Conservation (phyloP, 2,888 invertebrate species). For the Lycocerus yunnanus region DNA sequence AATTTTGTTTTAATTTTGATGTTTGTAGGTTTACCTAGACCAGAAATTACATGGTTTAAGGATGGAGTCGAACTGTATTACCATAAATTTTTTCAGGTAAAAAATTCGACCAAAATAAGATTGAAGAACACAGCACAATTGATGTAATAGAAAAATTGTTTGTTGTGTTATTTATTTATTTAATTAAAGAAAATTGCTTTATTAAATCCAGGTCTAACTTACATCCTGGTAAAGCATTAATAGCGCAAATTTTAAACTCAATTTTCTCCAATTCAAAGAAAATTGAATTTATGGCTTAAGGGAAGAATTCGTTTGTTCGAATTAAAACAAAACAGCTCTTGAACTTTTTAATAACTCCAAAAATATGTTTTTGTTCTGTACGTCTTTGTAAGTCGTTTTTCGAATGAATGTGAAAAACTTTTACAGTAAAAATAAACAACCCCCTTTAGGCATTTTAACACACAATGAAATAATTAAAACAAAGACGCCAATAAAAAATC, state of each 20-base stretch:
- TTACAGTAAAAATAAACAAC: too few species aligned
- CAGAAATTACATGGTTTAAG: slow-evolving; percentile 78
- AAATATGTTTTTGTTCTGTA: too few species aligned
- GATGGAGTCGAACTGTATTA: slow-evolving; percentile 76
- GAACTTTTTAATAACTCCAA: too few species aligned
- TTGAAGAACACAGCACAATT: neutral
- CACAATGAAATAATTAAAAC: too few species aligned
- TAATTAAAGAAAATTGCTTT: neutral
- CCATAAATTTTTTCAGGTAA: slow-evolving; percentile 71
- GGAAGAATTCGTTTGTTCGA: too few species aligned
- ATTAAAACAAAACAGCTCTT: too few species aligned
- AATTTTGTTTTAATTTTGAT: neutral
- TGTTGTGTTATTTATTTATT: neutral
- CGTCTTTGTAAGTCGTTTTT: too few species aligned
- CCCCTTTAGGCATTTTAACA: too few species aligned
- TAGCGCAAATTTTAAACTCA: neutral
- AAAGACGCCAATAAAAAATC: too few species aligned
- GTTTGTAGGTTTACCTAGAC: slow-evolving; percentile 65
- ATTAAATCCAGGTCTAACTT: neutral
- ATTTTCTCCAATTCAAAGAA: too few species aligned
- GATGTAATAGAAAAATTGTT: neutral
- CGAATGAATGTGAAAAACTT: too few species aligned
- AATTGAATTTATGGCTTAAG: too few species aligned
- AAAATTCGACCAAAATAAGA: neutral
- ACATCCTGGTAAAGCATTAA: neutral